A percentile compares a stretch with the other conserved stretches of the same genome.
These are phyloP conservation scores for Leptopilina drosophilae DNA, from an alignment of 2,888 invertebrate species.

Conservation along the genomic window DNA sequence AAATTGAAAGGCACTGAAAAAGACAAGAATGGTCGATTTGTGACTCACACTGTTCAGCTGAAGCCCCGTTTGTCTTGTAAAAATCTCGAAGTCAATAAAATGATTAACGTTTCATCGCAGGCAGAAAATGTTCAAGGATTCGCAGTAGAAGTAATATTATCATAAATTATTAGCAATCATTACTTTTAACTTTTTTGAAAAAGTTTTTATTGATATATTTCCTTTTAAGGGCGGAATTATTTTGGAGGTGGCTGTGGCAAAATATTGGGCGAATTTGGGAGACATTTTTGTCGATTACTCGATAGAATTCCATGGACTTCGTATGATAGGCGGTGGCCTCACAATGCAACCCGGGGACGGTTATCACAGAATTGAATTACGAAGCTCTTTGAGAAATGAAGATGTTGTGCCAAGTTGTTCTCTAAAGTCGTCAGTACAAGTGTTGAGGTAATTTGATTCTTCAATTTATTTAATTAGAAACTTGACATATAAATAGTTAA, in stretches of 20 bases:
- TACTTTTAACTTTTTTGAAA: too few species aligned
- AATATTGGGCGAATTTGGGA: slow-evolving; percentile 96
- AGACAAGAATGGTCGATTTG: slow-evolving; percentile 86
- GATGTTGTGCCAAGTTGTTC: slow-evolving; percentile 87
- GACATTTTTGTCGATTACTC: slow-evolving; percentile 86
- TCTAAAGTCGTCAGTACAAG: slow-evolving; percentile 86
- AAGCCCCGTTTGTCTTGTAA: slow-evolving; percentile 89
- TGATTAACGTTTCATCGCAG: slow-evolving; percentile 84
- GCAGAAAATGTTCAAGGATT: slow-evolving; percentile 85
- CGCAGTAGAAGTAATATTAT: slow-evolving; percentile 82
- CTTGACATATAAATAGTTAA: too few species aligned
- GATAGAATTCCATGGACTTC: slow-evolving; percentile 90
- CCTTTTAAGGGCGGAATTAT: slow-evolving; percentile 83
- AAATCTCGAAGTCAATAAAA: slow-evolving; percentile 87
- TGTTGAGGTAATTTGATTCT: slow-evolving; percentile 79
- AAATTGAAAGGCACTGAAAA: slow-evolving; percentile 80
- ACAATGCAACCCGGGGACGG: slow-evolving; percentile 88
- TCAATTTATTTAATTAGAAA: too few species aligned
- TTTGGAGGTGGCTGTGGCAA: slow-evolving; percentile 93
- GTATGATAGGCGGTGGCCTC: slow-evolving; percentile 82
- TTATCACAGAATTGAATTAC: slow-evolving; percentile 84
- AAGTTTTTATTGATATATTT: too few species aligned
- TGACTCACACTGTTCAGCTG: slow-evolving; percentile 93
- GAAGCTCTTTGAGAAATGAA: slow-evolving; percentile 84
- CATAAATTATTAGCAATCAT: slow-evolving; percentile 5